phyloP scores from a whole-genome alignment of 2,113 vertebrate species.

The Zosterops lateralis region DNA sequence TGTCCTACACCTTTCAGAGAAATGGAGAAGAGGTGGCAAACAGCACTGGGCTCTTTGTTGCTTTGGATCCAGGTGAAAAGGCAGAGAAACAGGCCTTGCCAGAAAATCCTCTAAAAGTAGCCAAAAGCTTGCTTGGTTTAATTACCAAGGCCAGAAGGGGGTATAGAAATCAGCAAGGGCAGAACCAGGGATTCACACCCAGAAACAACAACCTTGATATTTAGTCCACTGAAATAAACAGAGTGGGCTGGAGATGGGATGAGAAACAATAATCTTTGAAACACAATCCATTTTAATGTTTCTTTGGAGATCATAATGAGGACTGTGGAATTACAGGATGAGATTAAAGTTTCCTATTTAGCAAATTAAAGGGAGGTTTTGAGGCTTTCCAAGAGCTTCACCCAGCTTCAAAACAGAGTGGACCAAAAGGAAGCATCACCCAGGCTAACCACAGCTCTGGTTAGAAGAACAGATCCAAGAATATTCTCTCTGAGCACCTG shows the following conservation, averaged over 20 bases:
- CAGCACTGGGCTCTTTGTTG: background rate
- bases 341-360: conserved; percentile 6
- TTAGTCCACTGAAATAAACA: conserved; percentile 4
- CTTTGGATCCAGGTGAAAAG: background rate
- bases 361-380: conserved; percentile 48
- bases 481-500: background rate
- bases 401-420: background rate
- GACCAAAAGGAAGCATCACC: background rate
- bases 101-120: background rate
- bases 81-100: background rate
- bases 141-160: background rate
- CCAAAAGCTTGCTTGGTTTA: background rate
- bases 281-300: background rate
- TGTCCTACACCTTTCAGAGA: background rate
- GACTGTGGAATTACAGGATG: background rate
- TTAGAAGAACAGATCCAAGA: background rate
- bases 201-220: conserved; percentile 11
- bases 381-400: background rate
- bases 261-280: background rate
- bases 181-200: background rate
- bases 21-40: background rate
- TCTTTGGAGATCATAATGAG: background rate
- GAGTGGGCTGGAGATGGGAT: background rate
- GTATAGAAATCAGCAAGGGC: background rate
- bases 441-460: background rate